A percentile compares a stretch with the other conserved stretches of the same genome.
phyloP scores from a whole-genome alignment of 2,113 vertebrate genomes.

The Uropsilus gracilis region DNA sequence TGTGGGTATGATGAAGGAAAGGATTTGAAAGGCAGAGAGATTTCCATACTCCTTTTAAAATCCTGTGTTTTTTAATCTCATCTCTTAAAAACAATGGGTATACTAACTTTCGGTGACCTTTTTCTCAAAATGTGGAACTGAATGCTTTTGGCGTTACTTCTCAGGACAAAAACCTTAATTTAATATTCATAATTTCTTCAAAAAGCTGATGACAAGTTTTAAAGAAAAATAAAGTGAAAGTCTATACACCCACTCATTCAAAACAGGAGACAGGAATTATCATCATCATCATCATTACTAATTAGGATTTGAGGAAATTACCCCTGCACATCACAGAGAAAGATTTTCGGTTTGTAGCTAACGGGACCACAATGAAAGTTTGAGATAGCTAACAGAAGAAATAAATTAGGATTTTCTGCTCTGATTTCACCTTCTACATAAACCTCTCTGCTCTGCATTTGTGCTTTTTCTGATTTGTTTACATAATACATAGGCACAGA shows the following conservation, averaged over 20 bases:
- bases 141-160: constrained; percentile 18
- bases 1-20: constrained; percentile 17
- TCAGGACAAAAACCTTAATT: neutral
- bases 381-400: constrained; percentile 43
- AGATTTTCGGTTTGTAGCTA: constrained; percentile 16
- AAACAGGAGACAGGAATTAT: neutral
- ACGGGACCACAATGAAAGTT: constrained; percentile 3
- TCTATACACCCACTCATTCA: neutral
- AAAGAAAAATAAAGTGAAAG: constrained; percentile 15
- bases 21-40: neutral
- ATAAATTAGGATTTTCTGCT: constrained; percentile 45
- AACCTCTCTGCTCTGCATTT: constrained; percentile 19
- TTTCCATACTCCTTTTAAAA: constrained; percentile 36
- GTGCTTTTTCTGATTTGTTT: constrained; percentile 54
- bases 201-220: neutral
- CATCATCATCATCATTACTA: neutral
- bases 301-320: neutral
- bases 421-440: constrained; percentile 39
- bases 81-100: neutral
- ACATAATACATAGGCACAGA: constrained; percentile 32
- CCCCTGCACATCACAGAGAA: neutral
- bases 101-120: constrained; percentile 6
- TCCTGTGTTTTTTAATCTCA: neutral
- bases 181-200: neutral
- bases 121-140: constrained; percentile 30